Evolutionary conservation across 2,888 invertebrate species (phyloP), one percentile per base, ranked within the genome.

Genomic region (Bombyx huttoni): DNA sequence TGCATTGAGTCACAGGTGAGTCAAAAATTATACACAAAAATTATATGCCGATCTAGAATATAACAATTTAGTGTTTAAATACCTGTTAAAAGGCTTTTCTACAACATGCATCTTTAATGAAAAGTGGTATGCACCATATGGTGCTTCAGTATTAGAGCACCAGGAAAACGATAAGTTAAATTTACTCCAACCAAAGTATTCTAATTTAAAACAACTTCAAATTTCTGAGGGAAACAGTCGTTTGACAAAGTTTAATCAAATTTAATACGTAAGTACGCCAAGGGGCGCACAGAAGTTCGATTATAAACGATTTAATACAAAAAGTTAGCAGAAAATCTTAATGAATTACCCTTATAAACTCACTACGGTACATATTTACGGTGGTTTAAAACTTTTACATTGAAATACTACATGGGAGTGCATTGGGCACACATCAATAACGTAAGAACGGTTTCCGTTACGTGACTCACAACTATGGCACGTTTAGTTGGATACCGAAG

Each of bases 401-500:
- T 64, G 55, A 71, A 68, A 70, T 70, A 68, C 74, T 73, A 74
- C 72, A 74, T 73, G 74, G 68, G 73, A 77, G 77, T 76, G 74
- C 75, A 77, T 77, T 72, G 62, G 65, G 61, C 64, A 73, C 74
- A 67, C 81, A 81, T 80, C 75, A 78, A 80, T 81, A 81, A 79
- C 76, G 72, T 75, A 76, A 80, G 81, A 78, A 76, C 78, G 73
- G 78, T 84, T 83, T 85, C 84, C 85, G 84, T 82, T 86, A 87
- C 86, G 86, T 87, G 86, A 87, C 85, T 87, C 85, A 86, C 75
- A 73, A 73, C 64, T 75, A 70, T 77, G 83, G 85, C 85, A 85
- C 84, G 86, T 85, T 72, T 75, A 68, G 63, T 66, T 35, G 50
- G 48, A 48, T 49, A 50, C 52, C 40, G 45, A 40, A 40, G 40